Base-by-base conservation (phyloP, 2,797 vertebrate species). In the Pristis pectinata region DNA sequence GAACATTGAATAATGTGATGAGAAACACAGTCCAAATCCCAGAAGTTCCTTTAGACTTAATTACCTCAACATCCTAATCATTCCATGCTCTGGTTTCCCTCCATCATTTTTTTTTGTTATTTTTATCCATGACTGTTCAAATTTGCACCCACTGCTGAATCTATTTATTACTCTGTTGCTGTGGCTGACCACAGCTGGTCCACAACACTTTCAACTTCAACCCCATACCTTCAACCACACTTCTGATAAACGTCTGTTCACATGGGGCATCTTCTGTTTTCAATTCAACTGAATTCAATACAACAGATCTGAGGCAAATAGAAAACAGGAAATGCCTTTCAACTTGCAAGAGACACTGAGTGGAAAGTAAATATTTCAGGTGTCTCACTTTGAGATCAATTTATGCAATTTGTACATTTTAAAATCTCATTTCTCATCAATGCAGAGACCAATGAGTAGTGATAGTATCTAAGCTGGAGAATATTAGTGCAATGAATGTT, bases 271-370 rank as follows among this genome's bases (percentile, higher is more conserved):
- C 61, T 91, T n/a, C 85, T 89, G 85, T 59, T 64, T 89, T 41
- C 87, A 91, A 91, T 91, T 67, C 87, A 91, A 91, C n/a, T 91
- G 59, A 64, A 91, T 91, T 59, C 59, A 19, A 37, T 37, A 91
- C 87, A 91, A 41, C 59, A 64, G n/a, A 67, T 41, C 59, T 91
- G 87, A 91, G 59, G 87, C 87, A 91, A 91, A 91, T 22, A 91
- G 87, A 41, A 91, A 67, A 91, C 87, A 91, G 87, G 87, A 91
- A 91, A 64, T 67, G 87, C 61, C 87, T 91, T 91, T 91, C 87
- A 91, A 67, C n/a, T 67, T 61, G 64, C n/a, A 3, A 91, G n/a
- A 91, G 87, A 41, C 59, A 91, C 17, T 27, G 87, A 56, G 59
- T 34, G n/a, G 61, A 67, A 91, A 67, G 30, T 24, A 67, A 91